Conservation (phyloP, 2,888 invertebrate species). For the Achlya flavicornis region DNA sequence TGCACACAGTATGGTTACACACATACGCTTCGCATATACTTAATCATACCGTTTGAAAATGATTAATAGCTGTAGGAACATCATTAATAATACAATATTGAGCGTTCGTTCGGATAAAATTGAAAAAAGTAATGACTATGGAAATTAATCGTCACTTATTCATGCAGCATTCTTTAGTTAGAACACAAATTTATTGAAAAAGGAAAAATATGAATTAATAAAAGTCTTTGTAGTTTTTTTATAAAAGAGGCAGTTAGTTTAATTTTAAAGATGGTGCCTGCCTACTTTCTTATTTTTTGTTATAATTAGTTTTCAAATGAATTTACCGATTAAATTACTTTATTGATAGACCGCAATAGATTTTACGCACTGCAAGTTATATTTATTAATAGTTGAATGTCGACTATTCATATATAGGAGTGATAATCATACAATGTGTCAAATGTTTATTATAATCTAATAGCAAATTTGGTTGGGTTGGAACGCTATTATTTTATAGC, state of each 20-base stretch:
- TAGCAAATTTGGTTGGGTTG: not conserved
- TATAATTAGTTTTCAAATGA: not conserved
- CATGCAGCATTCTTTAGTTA: not conserved
- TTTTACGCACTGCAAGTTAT: no score
- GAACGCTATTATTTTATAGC: no score
- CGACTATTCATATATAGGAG: not conserved
- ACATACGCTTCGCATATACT: conserved; percentile 20
- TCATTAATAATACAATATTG: conserved; percentile 27
- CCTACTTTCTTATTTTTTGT: not conserved
- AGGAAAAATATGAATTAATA: not conserved
- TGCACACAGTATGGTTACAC: conserved; percentile 14
- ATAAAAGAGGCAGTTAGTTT: not conserved
- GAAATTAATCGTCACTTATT: not conserved
- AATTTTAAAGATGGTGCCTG: not conserved
- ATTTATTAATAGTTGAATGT: not conserved
- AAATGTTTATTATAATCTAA: not conserved
- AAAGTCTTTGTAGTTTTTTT: not conserved
- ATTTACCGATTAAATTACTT: not conserved
- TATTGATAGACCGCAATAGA: no score
- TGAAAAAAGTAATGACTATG: conserved; percentile 1
- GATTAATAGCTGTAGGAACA: conserved; percentile 35
- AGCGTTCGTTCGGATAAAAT: conserved; percentile 5
- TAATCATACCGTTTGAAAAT: conserved; percentile 33
- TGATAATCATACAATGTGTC: not conserved
- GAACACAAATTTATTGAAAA: not conserved